Evolutionary conservation across 2,113 vertebrate genomes (phyloP).

Genomic region (Salvelinus namaycush): DNA sequence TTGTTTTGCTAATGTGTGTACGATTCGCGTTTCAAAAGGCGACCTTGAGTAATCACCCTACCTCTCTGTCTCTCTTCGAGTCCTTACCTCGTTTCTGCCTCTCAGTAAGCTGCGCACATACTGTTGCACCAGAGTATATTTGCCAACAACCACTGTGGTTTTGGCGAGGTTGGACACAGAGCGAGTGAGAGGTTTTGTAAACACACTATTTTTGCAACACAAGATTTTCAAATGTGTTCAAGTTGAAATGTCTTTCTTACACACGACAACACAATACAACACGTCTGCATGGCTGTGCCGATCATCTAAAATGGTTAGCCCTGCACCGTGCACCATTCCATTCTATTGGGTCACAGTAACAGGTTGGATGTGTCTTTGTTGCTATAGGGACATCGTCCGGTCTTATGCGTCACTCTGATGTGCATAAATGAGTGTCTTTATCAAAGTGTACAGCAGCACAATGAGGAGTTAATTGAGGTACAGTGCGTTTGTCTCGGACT

Average conservation of each 20-base stretch:
- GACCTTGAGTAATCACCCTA: neutral
- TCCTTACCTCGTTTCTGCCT: constrained; percentile 19
- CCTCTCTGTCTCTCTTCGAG: constrained; percentile 2
- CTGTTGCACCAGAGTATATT: neutral
- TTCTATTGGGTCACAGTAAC: neutral
- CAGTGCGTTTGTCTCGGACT: constrained; percentile 59
- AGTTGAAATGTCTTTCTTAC: too few relatives aligned
- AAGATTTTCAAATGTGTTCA: too few relatives aligned
- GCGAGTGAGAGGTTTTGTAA: neutral
- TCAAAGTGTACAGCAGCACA: constrained; percentile 49
- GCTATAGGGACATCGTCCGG: constrained; percentile 17
- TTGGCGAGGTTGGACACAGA: neutral
- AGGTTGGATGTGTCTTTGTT: neutral
- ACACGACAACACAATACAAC: too few relatives aligned
- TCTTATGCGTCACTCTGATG: constrained; percentile 25
- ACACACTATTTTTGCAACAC: neutral
- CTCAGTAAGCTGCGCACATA: neutral
- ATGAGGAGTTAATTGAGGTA: constrained; percentile 72
- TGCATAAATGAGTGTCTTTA: constrained; percentile 59
- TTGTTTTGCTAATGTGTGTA: too few relatives aligned
- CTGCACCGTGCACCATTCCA: neutral
- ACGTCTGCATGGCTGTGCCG: too few relatives aligned
- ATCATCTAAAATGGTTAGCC: neutral
- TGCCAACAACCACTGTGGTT: neutral
- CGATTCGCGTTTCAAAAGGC: constrained; percentile 37